Evolutionary conservation across 2,888 invertebrate species (phyloP), one percentile per base, ranked within the genome.

Genomic region (Leucozona laternaria): DNA sequence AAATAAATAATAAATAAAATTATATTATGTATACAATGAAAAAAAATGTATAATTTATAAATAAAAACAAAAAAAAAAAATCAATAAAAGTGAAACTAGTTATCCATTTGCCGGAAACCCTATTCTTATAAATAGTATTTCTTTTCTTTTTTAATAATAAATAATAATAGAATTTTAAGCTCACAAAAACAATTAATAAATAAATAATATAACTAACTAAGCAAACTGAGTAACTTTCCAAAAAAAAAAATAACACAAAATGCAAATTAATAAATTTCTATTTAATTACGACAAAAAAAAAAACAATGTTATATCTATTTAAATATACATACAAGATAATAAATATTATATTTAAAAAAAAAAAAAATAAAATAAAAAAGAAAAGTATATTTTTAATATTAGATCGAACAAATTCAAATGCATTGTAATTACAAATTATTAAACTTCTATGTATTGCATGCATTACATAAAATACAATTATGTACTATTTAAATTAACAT

Each of bases 351-450:
- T 70, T 31, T n/a, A 62, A 75, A 62, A 4, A 62, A 66, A 66
- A 45, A 53, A 73, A 60, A 60, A 25, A 25, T 70, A 70, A 4
- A 55, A 66, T 66, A 45, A 53, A 73, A 58, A 68, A 25, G 17
- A 37, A 77, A 76, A 85, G 45, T 86, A 86, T 81, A 86, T 86
- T 86, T 86, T 86, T 86, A 86, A 86, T 86, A 86, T 81, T 73
- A 86, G 78, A 78, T 77, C 72, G 72, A 78, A 83, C 73, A 75
- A 84, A 64, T 77, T 81, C 5, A 79, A 53, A 60, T 62, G 79
- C 76, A 77, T 80, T 80, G 75, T 76, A 77, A 60, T 68, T 60
- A 77, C 50, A 45, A 68, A 66, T 28, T 60, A 22, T 22, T 55
- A 72, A 75, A 70, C 50, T 79, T 64, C 50, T 50, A 50, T 77